Conservation (phyloP, 2,113 vertebrate genomes). For the Rhinopomastus cyanomelas region DNA sequence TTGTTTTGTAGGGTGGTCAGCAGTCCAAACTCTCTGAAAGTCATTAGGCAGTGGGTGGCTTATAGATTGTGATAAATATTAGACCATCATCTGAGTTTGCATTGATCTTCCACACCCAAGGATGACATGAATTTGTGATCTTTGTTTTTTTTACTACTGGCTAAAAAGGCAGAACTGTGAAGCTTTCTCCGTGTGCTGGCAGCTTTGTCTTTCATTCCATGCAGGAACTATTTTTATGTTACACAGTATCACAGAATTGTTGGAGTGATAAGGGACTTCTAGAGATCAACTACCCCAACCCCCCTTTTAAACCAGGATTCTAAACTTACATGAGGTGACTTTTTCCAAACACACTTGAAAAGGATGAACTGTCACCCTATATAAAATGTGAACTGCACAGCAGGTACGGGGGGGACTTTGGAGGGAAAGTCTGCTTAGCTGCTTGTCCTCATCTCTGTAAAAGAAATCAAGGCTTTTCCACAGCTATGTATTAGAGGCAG, state of each 20-base stretch:
- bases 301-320: no score
- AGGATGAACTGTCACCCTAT: neutral
- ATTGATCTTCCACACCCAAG: neutral
- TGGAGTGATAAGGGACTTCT: no score
- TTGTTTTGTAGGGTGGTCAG: neutral
- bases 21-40: neutral
- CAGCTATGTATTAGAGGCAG: neutral
- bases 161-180: neutral
- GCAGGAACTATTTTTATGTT: neutral
- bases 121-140: neutral
- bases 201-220: neutral
- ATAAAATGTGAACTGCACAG: neutral
- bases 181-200: neutral
- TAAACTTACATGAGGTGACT: neutral
- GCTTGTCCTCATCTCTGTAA: neutral
- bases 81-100: neutral
- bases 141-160: neutral
- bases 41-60: rapidly evolving
- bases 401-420: neutral
- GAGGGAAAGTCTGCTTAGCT: neutral
- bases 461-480: neutral
- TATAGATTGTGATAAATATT: neutral
- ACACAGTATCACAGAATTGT: no score
- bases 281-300: no score
- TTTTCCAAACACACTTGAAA: neutral